phyloP scores from a whole-genome alignment of 2,888 invertebrate genomes.

The Ormyrus rosae region DNA sequence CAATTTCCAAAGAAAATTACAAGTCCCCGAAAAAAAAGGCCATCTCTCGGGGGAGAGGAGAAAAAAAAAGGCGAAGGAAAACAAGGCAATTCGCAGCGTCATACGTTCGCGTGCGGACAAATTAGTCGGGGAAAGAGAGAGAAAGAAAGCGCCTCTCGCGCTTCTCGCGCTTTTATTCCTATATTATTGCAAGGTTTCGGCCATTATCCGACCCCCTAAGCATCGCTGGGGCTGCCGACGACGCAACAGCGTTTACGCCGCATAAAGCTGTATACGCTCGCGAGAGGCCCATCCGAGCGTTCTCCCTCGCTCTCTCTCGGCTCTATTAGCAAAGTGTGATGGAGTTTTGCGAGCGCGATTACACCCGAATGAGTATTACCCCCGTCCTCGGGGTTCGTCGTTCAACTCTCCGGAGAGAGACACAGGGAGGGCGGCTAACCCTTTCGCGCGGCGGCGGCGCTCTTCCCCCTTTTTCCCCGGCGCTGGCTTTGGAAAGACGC shows the following conservation, averaged over 20 bases:
- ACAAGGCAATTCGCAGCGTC: neutral
- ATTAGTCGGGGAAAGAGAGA: conserved; percentile 11
- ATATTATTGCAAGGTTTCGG: conserved; percentile 65
- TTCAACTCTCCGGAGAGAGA: conserved; percentile 59
- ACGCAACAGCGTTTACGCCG: conserved; percentile 63
- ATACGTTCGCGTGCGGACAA: conserved; percentile 15
- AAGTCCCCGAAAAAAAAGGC: neutral
- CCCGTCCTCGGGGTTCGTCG: conserved; percentile 27
- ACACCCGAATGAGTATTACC: conserved; percentile 76
- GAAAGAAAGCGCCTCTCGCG: neutral
- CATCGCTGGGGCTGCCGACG: conserved; percentile 50
- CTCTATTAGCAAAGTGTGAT: conserved; percentile 77
- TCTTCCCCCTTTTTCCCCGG: conserved; percentile 31
- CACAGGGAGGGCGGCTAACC: conserved; percentile 63
- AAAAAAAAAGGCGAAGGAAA: neutral
- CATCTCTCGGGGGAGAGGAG: too few species aligned
- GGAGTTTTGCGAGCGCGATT: conserved; percentile 77
- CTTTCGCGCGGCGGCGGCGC: conserved; percentile 63
- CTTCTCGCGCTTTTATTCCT: conserved; percentile 33
- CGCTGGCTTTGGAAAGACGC: conserved; percentile 56
- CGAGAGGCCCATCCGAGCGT: conserved; percentile 59
- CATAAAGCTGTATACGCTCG: conserved; percentile 64
- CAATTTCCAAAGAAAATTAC: neutral
- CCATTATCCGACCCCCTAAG: conserved; percentile 64
- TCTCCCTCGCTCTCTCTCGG: conserved; percentile 59